Percentiles rank a stretch among this genome's conserved stretches.
These are phyloP conservation scores for Drosophila basisetae DNA, from an alignment of 2,888 invertebrate genomes.

Conservation along the genomic window DNA sequence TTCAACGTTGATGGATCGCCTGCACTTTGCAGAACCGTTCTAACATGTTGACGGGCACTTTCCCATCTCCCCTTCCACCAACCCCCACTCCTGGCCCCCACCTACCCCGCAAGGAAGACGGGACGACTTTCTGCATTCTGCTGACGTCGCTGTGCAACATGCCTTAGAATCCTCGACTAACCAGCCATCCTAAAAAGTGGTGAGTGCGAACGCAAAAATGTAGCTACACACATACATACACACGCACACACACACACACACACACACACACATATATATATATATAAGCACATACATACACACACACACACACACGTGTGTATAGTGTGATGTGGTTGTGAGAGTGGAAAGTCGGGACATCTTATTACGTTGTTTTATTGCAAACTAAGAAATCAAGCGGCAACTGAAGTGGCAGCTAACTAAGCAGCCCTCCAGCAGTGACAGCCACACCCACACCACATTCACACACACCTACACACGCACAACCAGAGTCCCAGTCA, in stretches of 20 bases:
- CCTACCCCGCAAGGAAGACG: not conserved
- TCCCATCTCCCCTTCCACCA: not conserved
- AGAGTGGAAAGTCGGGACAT: conserved; percentile 45
- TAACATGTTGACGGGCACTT: conserved; percentile 65
- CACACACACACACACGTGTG: conserved; percentile 13
- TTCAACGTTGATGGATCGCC: conserved; percentile 72
- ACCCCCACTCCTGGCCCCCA: not conserved
- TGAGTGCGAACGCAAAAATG: conserved; percentile 49
- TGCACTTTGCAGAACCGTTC: conserved; percentile 68
- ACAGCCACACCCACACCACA: not conserved
- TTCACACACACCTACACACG: not conserved
- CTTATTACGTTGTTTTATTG: conserved; percentile 80
- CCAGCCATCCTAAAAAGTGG: conserved; percentile 77
- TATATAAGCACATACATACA: conserved; percentile 13
- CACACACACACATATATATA: conserved; percentile 9
- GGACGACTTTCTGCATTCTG: conserved; percentile 8
- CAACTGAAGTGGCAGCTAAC: conserved; percentile 47
- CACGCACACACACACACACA: conserved; percentile 15
- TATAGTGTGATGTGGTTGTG: conserved; percentile 43
- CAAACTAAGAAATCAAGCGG: conserved; percentile 68
- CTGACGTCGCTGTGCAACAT: conserved; percentile 31
- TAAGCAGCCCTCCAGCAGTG: conserved; percentile 25
- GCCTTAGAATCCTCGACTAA: conserved; percentile 63
- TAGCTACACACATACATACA: conserved; percentile 36
- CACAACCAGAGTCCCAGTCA: not conserved